Base-by-base conservation (phyloP, 2,113 vertebrate species). In the Chionis minor region DNA sequence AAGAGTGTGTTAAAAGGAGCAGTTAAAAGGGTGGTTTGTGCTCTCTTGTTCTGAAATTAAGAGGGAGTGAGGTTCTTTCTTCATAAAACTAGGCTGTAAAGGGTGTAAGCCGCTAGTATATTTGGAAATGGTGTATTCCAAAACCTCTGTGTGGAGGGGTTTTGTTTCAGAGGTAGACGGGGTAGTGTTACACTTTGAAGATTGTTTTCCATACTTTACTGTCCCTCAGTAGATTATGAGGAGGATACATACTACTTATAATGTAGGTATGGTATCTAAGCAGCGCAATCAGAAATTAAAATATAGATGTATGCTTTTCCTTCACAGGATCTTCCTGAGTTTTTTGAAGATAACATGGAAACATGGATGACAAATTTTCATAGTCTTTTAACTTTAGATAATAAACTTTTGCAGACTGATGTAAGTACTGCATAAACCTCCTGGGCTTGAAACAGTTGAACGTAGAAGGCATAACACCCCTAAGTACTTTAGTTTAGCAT, bases 261-360 rank as follows among this genome's bases (percentile, higher is more conserved):
- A 7, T 33, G 40, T 23, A 49, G 54, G 4, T 62, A 4, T 13
- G 28, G 56, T 94, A 85, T 8, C 40, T 54, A 14, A 83, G 26
- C 21, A 52, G 12, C 56, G 22, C 28, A 82, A 1, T 52, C 55
- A 58, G 49, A 78, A 88, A 47, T 49, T 47, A 42, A 85, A 89
- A 95, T 55, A 18, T 14, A 45, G 9, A 49, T 89, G 65, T 90
- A 28, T 79, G 51, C 52, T 82, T 95, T 75, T 88, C 23, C 54
- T 86, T 72, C 66, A 35, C 91, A 99, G 99, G 99, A 99, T 97
- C 99, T 99, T 80, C 99, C 99, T 33, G 99, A 99, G 96, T 99
- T 99, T 97, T 99, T 99, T 98, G 99, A 99, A 97, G 99, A 99
- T 97, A 99, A 99, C 97, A 99, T 99, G 99, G 99, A 99, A 97